Evolutionary conservation across 1,140 invertebrate genomes (phyloP).

Genomic region (Drosophila setifemur): DNA sequence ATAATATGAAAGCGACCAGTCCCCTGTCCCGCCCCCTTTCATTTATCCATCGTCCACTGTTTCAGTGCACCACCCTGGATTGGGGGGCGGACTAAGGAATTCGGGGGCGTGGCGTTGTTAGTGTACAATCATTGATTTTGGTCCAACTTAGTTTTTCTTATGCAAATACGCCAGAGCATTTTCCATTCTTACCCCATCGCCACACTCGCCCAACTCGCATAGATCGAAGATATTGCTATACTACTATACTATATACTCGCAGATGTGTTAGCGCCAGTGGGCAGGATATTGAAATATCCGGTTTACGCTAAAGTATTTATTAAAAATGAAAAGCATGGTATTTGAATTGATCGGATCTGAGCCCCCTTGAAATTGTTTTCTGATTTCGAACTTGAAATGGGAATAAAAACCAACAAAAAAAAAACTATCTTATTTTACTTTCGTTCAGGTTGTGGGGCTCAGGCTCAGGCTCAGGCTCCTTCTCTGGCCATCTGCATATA

Average conservation of each 20-base stretch:
- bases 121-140: slow-evolving; percentile 78
- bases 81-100: not conserved
- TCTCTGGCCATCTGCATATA: not conserved
- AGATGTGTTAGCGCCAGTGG: slow-evolving; percentile 44
- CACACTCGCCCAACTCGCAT: not conserved
- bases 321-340: slow-evolving; percentile 49
- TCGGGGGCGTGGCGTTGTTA: slow-evolving; percentile 51
- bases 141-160: slow-evolving; percentile 78
- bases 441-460: not conserved
- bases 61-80: slow-evolving; percentile 50
- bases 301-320: slow-evolving; percentile 72
- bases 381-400: not conserved
- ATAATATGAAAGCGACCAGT: slow-evolving; percentile 66
- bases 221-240: no score
- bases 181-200: slow-evolving; percentile 59
- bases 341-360: slow-evolving; percentile 40
- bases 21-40: not conserved
- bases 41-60: slow-evolving; percentile 17
- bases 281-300: slow-evolving; percentile 58
- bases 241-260: slow-evolving; percentile 2
- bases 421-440: slow-evolving; percentile 3
- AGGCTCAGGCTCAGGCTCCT: not conserved
- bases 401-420: not conserved
- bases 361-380: slow-evolving; percentile 29
- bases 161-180: slow-evolving; percentile 72